A percentile compares a stretch with the other conserved stretches of the same genome.
Conservation (phyloP, 2,797 vertebrate genomes). For the Micrastur ruficollis region DNA sequence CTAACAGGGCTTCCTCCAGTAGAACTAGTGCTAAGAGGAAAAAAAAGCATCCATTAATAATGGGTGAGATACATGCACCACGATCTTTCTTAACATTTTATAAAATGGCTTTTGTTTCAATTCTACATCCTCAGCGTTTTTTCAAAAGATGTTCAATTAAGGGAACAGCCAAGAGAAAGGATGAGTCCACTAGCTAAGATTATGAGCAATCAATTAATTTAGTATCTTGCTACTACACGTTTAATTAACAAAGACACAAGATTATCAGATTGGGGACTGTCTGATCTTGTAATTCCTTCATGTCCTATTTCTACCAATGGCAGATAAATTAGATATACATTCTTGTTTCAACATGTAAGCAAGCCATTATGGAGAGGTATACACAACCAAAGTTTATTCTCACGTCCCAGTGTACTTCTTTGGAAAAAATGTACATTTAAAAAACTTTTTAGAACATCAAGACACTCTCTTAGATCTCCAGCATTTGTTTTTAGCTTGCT, state of each 20-base stretch:
- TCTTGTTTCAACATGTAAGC: background rate
- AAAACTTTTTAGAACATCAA: background rate
- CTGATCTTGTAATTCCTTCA: slow-evolving; percentile 34
- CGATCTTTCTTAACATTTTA: background rate
- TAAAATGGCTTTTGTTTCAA: background rate
- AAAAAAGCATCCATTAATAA: background rate
- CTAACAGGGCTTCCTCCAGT: slow-evolving; percentile 84
- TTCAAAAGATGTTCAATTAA: background rate
- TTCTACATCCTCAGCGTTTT: background rate
- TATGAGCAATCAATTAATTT: slow-evolving; percentile 24
- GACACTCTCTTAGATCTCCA: background rate
- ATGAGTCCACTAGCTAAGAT: background rate
- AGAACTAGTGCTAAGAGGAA: slow-evolving; percentile 77
- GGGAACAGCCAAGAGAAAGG: background rate
- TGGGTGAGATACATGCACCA: background rate
- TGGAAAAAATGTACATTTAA: background rate
- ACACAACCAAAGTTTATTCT: background rate
- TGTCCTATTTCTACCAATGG: slow-evolving; percentile 2
- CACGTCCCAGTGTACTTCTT: background rate
- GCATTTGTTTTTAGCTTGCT: background rate
- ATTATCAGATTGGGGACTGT: background rate
- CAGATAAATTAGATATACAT: background rate
- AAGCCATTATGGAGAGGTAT: background rate
- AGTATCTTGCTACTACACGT: background rate
- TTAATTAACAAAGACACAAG: slow-evolving; percentile 27